These are phyloP conservation scores for Ochropleura leucogaster DNA, from an alignment of 2,888 invertebrate species.

Conservation along the genomic window DNA sequence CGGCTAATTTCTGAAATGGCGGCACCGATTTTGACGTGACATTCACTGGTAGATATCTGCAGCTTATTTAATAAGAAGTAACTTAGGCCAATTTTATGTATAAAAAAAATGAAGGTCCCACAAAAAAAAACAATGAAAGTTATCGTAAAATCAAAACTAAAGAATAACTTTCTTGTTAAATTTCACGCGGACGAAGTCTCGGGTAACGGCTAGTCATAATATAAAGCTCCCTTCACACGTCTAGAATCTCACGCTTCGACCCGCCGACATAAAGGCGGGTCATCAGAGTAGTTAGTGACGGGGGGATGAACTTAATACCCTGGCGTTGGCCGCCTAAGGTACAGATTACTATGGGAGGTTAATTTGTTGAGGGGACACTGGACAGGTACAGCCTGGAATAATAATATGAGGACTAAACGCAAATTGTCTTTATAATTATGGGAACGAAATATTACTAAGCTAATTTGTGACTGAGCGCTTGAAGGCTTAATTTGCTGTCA, in stretches of 20 bases:
- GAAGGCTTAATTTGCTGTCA: neutral
- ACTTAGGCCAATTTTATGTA: too few species aligned
- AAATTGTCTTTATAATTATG: neutral
- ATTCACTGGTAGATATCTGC: too few species aligned
- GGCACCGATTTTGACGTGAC: too few species aligned
- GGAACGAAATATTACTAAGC: neutral
- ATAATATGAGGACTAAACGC: neutral
- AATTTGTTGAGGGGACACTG: conserved; percentile 31
- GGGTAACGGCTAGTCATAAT: neutral
- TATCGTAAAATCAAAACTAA: too few species aligned
- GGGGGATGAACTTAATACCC: conserved; percentile 42
- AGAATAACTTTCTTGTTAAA: too few species aligned
- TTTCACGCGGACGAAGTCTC: too few species aligned
- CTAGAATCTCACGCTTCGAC: conserved; percentile 46
- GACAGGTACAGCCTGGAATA: conserved; percentile 3
- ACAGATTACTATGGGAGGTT: conserved; percentile 34
- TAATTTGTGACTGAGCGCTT: neutral
- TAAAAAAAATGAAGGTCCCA: too few species aligned
- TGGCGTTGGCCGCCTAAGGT: conserved; percentile 15
- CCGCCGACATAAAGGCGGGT: conserved; percentile 44
- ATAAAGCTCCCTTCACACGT: conserved; percentile 20
- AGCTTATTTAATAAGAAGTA: too few species aligned
- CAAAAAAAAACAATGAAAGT: too few species aligned
- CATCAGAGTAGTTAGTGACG: conserved; percentile 54
- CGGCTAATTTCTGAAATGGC: too few species aligned